Evolutionary conservation across 2,888 invertebrate genomes (phyloP).

Genomic region (Andrena praecox): DNA sequence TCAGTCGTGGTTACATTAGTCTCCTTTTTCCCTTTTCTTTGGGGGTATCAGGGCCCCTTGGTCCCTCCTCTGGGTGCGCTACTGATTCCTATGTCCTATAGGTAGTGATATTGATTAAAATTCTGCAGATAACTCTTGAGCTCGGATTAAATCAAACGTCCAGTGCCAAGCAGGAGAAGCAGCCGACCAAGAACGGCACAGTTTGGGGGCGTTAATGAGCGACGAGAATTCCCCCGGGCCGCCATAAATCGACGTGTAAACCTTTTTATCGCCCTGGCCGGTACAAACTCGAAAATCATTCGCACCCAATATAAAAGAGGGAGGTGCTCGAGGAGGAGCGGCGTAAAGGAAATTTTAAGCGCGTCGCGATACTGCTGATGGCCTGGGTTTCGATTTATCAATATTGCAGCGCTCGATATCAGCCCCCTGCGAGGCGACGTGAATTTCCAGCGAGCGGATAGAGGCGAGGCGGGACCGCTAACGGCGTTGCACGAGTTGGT

Average conservation of each 20-base stretch:
- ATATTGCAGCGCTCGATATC: conserved; percentile 72
- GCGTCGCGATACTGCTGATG: not conserved
- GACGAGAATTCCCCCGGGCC: conserved; percentile 44
- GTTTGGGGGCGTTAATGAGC: conserved; percentile 50
- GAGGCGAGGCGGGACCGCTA: conserved; percentile 47
- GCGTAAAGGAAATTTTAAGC: conserved; percentile 19
- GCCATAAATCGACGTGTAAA: conserved; percentile 51
- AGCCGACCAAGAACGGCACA: not conserved
- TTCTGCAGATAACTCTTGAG: too few species aligned
- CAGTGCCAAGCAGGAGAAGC: too few species aligned
- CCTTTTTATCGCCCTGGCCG: conserved; percentile 48
- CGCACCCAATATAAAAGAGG: conserved; percentile 51
- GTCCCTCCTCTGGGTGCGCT: too few species aligned
- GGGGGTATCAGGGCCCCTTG: too few species aligned
- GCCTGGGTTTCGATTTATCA: conserved; percentile 66
- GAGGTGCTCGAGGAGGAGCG: not conserved
- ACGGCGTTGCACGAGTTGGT: conserved; percentile 61
- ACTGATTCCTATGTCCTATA: too few species aligned
- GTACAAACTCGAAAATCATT: conserved; percentile 62
- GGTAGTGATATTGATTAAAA: too few species aligned
- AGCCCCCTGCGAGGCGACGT: conserved; percentile 50
- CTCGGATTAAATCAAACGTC: too few species aligned
- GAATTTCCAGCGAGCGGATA: conserved; percentile 50
- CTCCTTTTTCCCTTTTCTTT: too few species aligned
- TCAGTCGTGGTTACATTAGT: too few species aligned